Evolutionary conservation across 35 echinoderm and acorn worm genomes (phyloP).

Genomic region (Apostichopus californicus): DNA sequence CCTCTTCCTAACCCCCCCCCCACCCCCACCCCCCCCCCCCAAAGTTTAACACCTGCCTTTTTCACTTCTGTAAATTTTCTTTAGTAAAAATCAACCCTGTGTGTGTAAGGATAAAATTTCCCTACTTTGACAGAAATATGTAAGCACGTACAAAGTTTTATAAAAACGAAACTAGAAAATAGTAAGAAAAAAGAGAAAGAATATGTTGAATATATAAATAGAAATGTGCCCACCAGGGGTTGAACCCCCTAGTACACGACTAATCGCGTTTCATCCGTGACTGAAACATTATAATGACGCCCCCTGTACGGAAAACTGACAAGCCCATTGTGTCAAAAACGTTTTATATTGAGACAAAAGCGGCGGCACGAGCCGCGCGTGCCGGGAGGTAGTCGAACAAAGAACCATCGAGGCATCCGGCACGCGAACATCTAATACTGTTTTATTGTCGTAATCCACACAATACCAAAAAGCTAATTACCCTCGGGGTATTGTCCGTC

Average conservation of each 20-base stretch:
- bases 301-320: slow-evolving; percentile 33
- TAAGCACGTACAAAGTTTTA: too few species aligned
- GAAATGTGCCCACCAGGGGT: background rate
- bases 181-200: too few species aligned
- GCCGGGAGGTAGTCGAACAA: slow-evolving; percentile 14
- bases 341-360: slow-evolving; percentile 24
- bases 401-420: background rate
- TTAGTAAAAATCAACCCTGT: too few species aligned
- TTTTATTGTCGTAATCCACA: slow-evolving; percentile 33
- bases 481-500: slow-evolving; percentile 24
- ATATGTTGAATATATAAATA: background rate
- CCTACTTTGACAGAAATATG: too few species aligned
- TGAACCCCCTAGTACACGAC: slow-evolving; percentile 7
- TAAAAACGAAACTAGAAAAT: too few species aligned
- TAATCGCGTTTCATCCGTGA: slow-evolving; percentile 45
- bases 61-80: too few species aligned
- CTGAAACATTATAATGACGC: background rate
- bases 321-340: slow-evolving; percentile 39
- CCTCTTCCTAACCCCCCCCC: too few species aligned
- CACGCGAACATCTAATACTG: slow-evolving; percentile 12
- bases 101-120: too few species aligned
- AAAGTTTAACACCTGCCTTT: too few species aligned
- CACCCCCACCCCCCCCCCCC: too few species aligned
- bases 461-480: slow-evolving; percentile 40
- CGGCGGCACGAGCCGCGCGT: background rate